A percentile compares a stretch with the other conserved stretches of the same genome.
phyloP scores from a whole-genome alignment of 2,797 vertebrate genomes.

The Oreortyx pictus region DNA sequence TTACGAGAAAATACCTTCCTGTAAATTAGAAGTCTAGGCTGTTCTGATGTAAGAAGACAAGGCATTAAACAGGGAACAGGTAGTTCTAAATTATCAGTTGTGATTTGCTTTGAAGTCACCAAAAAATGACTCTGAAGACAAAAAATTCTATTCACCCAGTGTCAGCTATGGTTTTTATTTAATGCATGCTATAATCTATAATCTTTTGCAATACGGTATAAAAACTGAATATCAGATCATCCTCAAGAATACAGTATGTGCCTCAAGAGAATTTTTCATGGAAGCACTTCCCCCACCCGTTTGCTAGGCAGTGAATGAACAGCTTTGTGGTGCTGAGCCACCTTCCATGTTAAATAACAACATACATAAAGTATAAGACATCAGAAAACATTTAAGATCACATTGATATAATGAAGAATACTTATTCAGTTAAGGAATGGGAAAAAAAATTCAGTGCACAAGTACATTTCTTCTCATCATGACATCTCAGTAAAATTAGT shows the following conservation, averaged over 20 bases:
- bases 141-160: neutral
- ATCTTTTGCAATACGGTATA: neutral
- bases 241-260: accelerated
- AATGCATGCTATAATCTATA: neutral
- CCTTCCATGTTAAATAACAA: neutral
- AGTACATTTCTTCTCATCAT: neutral
- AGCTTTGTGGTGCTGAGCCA: neutral
- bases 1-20: neutral
- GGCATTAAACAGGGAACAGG: neutral
- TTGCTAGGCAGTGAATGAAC: neutral
- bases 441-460: neutral
- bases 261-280: neutral
- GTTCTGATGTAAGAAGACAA: neutral
- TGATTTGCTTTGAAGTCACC: neutral
- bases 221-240: neutral
- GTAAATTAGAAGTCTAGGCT: neutral
- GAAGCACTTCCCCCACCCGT: neutral
- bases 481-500: neutral
- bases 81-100: neutral
- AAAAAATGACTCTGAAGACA: neutral
- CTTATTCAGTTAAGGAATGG: neutral
- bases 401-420: neutral
- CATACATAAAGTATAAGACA: neutral
- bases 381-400: neutral
- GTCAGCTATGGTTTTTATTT: neutral